phyloP scores from a whole-genome alignment of 2,113 vertebrate species.

The Engraulis encrasicolus region DNA sequence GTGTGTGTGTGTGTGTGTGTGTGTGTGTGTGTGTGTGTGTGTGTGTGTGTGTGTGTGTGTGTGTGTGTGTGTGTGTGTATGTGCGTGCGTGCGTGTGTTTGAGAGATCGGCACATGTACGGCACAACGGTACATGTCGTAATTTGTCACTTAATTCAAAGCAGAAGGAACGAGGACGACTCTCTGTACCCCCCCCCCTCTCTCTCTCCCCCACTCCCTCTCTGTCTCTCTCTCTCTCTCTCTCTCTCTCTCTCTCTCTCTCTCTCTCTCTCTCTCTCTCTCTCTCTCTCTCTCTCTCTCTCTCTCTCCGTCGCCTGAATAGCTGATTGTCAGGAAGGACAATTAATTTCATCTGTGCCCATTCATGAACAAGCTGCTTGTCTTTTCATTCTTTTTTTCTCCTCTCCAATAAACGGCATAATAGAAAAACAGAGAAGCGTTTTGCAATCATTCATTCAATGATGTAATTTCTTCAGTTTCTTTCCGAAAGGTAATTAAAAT shows the following conservation, averaged over 20 bases:
- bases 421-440: neutral
- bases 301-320: neutral
- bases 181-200: neutral
- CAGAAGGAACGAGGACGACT: neutral
- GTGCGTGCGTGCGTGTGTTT: neutral
- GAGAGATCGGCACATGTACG: neutral
- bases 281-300: neutral
- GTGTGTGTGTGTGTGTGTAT: no score
- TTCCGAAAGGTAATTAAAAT: neutral
- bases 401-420: neutral
- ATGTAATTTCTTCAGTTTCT: conserved; percentile 8
- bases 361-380: neutral
- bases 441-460: neutral
- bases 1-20: neutral
- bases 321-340: conserved; percentile 4
- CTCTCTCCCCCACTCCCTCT: no score
- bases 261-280: neutral
- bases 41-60: neutral
- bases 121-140: neutral
- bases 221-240: neutral
- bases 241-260: neutral
- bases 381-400: neutral
- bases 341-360: neutral
- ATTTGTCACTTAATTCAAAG: conserved; percentile 10
- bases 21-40: no score